Conservation (phyloP, 2,888 invertebrate genomes). For the Ferrisia virgata region DNA sequence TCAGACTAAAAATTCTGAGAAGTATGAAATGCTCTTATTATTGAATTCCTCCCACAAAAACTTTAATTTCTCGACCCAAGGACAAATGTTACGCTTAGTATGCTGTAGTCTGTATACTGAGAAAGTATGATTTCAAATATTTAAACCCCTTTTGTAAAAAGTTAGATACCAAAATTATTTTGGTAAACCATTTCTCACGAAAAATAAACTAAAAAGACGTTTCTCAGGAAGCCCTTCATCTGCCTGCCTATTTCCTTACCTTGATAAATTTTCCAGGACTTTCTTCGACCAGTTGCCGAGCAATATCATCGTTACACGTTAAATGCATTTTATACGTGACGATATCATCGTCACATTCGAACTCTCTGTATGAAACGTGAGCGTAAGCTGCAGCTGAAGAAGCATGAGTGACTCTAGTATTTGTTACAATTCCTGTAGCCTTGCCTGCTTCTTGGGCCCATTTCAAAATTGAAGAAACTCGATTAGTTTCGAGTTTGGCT, state of each 20-base stretch:
- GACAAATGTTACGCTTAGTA: no score
- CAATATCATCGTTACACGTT: constrained; percentile 74
- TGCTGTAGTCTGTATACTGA: no score
- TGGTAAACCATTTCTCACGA: background rate
- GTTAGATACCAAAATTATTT: no score
- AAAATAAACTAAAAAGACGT: no score
- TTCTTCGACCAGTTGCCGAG: constrained; percentile 74
- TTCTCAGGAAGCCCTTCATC: no score
- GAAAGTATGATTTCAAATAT: no score
- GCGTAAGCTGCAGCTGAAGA: constrained; percentile 72
- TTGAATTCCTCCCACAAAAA: no score
- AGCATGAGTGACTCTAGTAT: constrained; percentile 74
- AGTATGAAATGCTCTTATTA: no score
- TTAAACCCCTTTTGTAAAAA: no score
- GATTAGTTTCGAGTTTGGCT: constrained; percentile 53
- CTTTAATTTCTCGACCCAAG: no score
- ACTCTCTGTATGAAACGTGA: constrained; percentile 66
- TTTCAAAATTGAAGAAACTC: constrained; percentile 66
- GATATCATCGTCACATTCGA: constrained; percentile 65
- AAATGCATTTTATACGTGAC: constrained; percentile 51
- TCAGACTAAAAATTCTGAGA: no score
- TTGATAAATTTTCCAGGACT: constrained; percentile 73
- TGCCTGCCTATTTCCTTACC: constrained; percentile 54
- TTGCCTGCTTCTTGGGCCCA: constrained; percentile 69
- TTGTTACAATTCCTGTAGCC: constrained; percentile 62